Evolutionary conservation across 2,113 vertebrate species (phyloP), one percentile per base, ranked within the genome.

Genomic region (Gallinago media): DNA sequence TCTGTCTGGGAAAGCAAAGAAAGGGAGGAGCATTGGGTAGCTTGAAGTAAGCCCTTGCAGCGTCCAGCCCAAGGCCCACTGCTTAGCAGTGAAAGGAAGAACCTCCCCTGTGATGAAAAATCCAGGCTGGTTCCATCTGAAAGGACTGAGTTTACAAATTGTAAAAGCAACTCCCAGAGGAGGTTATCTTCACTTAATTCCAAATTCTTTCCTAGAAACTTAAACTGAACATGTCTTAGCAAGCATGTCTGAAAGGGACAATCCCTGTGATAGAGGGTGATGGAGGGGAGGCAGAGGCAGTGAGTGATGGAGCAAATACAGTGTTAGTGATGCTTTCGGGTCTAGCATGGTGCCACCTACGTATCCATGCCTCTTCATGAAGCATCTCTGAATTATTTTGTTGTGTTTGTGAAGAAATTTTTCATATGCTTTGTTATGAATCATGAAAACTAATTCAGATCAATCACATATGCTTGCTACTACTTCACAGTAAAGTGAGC

Each of bases 351-450:
- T 81, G 52, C 70, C 49, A 47, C 92, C 55, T 66, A 50, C 8
- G 0, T 7, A 19, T 40, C 78, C 13, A 2, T 6, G 13, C 62
- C 58, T 82, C 36, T 63, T 52, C 12, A 4, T 68, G 54, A 52
- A 67, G 66, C 44, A 52, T 22, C 58, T 1, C 15, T 21, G 62
- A 85, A 12, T 72, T 89, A 49, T 59, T 77, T 84, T 73, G 5
- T 73, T 89, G 70, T 87, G 76, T 56, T 93, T 5, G 0, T 38
- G 74, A 65, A 83, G 49, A 73, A 92, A 40, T 65, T 27, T 44
- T 76, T 94, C 71, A 61, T 90, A 90, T 93, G 90, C 54, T 90
- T 27, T 6, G 11, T 67, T 92, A 49, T 89, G 77, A 93, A 92
- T 94, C 74, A 70, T 8, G 62, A 75, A 58, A 52, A 54, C n/a